Evolutionary conservation across 2,113 vertebrate genomes (phyloP), one percentile per base, ranked within the genome.

Genomic region (Aegotheles bennettii): DNA sequence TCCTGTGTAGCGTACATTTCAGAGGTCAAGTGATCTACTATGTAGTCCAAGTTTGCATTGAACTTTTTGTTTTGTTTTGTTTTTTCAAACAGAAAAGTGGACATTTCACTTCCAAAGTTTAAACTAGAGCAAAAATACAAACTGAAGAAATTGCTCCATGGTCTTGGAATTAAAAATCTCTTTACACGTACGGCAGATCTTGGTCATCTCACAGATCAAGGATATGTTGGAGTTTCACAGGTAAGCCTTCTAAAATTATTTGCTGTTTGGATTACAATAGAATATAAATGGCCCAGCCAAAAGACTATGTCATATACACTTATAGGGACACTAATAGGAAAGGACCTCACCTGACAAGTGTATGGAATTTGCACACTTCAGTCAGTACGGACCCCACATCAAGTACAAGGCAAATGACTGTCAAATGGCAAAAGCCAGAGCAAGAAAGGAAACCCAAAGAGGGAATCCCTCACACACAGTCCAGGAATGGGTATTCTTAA

Each of bases 21-120:
- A 81, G 40, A 45, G 75, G 64, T n/a, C 20, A 80, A 35, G 14
- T 56, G 24, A 84, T 35, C 23, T 65, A 64, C 9, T 17, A 24
- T 4, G 45, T 17, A 42, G 57, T 53, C 36, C 40, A 89, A 76
- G 21, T 59, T 53, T 43, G 29, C n/a, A 53, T 4, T 70, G 11
- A 60, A 18, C 21, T 43, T 7, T 28, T 45, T 78, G 29, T 40
- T 40, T 74, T 60, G n/a, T n/a, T n/a, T n/a, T 26, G 86, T 87
- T 81, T 64, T 45, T 20, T 57, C 85, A 40, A 80, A 82, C 91
- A 99, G 99, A 40, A 98, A 98, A 97, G 93, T 98, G 82, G 99
- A 99, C 45, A 96, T 99, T 91, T 97, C 97, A 78, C 93, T 99
- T 84, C 99, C 99, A 25, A 99, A 98, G 95, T 99, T 99, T 96